Evolutionary conservation across 1,140 invertebrate species (phyloP).

Genomic region (Neuroterus valhalla): DNA sequence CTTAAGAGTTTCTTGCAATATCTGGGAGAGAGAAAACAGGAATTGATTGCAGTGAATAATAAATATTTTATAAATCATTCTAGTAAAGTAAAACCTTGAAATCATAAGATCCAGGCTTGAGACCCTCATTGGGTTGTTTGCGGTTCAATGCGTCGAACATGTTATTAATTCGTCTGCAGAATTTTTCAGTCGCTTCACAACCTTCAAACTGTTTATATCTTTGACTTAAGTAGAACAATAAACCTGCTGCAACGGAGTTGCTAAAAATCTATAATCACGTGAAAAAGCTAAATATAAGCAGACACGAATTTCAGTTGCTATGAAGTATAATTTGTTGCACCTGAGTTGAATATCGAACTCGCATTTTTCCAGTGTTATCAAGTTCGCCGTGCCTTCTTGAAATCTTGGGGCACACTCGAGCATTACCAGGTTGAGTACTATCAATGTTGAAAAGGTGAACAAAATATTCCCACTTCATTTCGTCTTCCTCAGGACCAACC

Average conservation of each 20-base stretch:
- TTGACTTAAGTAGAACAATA: conserved; percentile 43
- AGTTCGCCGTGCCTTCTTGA: conserved; percentile 40
- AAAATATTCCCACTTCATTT: conserved; percentile 36
- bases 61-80: no score
- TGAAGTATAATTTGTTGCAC: conserved; percentile 31
- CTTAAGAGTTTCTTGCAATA: conserved; percentile 32
- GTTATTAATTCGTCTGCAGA: conserved; percentile 44
- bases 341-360: conserved; percentile 45
- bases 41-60: no score
- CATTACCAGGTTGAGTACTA: conserved; percentile 4
- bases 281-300: neutral
- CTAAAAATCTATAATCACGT: conserved; percentile 44
- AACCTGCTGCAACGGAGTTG: conserved; percentile 44
- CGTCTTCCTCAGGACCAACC: neutral
- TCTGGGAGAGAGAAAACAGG: conserved; percentile 23
- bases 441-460: conserved; percentile 33
- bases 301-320: neutral
- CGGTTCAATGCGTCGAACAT: conserved; percentile 52
- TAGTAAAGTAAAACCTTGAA: conserved; percentile 37
- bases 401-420: conserved; percentile 49
- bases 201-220: conserved; percentile 33
- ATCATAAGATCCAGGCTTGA: conserved; percentile 38
- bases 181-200: conserved; percentile 44
- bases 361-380: conserved; percentile 46
- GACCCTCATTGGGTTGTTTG: conserved; percentile 47